Base-by-base conservation (phyloP, 2,888 invertebrate species). In the Achlya flavicornis region DNA sequence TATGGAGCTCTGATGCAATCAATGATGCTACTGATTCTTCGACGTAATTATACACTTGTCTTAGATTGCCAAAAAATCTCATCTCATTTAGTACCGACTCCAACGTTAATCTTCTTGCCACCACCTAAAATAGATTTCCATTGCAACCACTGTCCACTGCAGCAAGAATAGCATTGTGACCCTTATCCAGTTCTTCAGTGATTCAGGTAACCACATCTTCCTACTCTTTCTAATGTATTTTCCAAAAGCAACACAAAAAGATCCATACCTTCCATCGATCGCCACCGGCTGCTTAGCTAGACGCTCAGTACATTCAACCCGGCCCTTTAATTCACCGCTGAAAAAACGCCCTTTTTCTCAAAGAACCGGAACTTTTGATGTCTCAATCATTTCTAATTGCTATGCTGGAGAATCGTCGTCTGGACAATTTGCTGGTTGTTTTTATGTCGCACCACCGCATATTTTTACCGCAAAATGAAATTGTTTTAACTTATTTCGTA, bases 301-400 rank as follows among this genome's bases (percentile, higher is more conserved):
- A 26, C 61, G 61, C 61, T 69, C 68, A 68, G 74, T 75, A 64
- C 67, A 70, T 68, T 64, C 72, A 73, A 72, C 69, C 65, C 73
- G 68, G 70, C 66, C 71, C 75, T 74, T 78, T 76, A 80, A 79
- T 79, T 78, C 71, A 79, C 71, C 69, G 74, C 76, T 80, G 75
- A 83, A 79, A 81, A 84, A 85, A 83, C 81, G 76, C 80, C 76
- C 76, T 78, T 75, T 75, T 73, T 73, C 75, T 67, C 69, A 74
- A 69, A 77, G 66, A 68, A 75, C 69, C 67, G 69, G 69, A 71
- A 76, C 68, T 76, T 80, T 77, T 77, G 75, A 75, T 75, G 75
- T 77, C 74, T 80, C 77, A 79, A 78, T 80, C 75, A 53, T 80
- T 77, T 75, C 66, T 78, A 79, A 83, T 83, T 80, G 75, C 76